Evolutionary conservation across 1,140 invertebrate species (phyloP), one percentile per base, ranked within the genome.

Genomic region (Trialeurodes vaporariorum): DNA sequence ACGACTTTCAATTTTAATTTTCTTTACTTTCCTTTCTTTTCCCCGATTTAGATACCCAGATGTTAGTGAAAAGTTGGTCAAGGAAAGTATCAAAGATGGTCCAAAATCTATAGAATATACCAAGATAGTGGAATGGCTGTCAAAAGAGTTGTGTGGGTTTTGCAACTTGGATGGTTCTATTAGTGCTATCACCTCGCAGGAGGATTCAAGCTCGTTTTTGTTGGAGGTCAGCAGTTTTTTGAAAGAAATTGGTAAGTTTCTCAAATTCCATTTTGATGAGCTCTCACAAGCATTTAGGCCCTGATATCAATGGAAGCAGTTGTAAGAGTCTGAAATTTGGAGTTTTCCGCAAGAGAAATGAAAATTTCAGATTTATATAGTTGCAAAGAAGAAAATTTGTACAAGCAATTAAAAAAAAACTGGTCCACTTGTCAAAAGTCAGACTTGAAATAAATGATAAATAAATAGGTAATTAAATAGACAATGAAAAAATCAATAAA

Each of bases 211-310:
- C 69, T 84, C 87, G 13, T 94, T 94, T 80, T 76, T 93, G 2
- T 80, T 96, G 72, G 93, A 96, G 80, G 75, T 95, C n/a, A 94
- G 90, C 75, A 87, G 90, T 13, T 90, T 95, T 77, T 79, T 96
- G 5, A 91, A 93, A 74, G 93, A 96, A 83, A 77, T 92, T 70
- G 86, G 86, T 85, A 76, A 72, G 63, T 69, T 9, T 9, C 34
- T 49, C 34, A 49, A 49, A 49, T 17, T 49, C 34, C 5, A 49
- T 49, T 49, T 49, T 49, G 34, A 49, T 49, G 5, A 49, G 34
- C 17, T 49, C 34, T 49, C 17, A 49, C 17, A 9, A 5, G 17
- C 5, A 49, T 5, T 49, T 49, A 17, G 34, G 17, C n/a, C n/a
- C n/a, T n/a, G n/a, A n/a, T n/a, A n/a, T n/a, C n/a, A n/a, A n/a